A percentile compares a stretch with the other conserved stretches of the same genome.
These are phyloP conservation scores for Pterocles gutturalis DNA, from an alignment of 2,113 vertebrate species.

Conservation along the genomic window DNA sequence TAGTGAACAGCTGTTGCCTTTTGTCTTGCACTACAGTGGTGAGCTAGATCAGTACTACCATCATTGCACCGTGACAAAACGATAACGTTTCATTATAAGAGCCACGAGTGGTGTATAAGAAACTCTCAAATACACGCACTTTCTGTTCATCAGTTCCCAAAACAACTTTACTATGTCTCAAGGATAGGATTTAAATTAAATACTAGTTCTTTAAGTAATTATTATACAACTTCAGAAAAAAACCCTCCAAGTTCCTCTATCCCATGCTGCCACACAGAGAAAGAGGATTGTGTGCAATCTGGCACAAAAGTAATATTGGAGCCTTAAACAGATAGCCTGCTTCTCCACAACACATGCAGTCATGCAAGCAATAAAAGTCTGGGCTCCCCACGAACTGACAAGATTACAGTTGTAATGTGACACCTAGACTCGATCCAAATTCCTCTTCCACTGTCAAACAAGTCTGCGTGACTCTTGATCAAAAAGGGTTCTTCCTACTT, in stretches of 20 bases:
- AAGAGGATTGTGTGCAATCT: background rate
- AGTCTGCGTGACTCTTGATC: background rate
- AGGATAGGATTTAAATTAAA: background rate
- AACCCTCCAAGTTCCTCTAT: background rate
- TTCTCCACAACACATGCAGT: background rate
- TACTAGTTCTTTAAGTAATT: background rate
- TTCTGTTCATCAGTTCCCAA: background rate
- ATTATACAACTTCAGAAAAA: background rate
- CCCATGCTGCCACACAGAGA: background rate
- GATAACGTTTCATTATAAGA: background rate
- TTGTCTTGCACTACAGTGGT: background rate
- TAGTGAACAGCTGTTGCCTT: background rate
- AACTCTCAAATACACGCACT: background rate
- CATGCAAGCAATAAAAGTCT: background rate
- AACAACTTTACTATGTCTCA: background rate
- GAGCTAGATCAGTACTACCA: background rate
- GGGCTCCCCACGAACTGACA: background rate
- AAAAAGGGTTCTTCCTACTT: background rate
- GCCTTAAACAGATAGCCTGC: background rate
- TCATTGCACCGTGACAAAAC: background rate
- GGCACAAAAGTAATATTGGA: background rate
- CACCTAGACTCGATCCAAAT: background rate
- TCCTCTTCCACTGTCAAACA: background rate
- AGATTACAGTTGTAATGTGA: background rate
- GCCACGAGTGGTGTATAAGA: fast-evolving